Evolutionary conservation across 2,888 invertebrate species (phyloP).

Genomic region (Volucella bombylans): DNA sequence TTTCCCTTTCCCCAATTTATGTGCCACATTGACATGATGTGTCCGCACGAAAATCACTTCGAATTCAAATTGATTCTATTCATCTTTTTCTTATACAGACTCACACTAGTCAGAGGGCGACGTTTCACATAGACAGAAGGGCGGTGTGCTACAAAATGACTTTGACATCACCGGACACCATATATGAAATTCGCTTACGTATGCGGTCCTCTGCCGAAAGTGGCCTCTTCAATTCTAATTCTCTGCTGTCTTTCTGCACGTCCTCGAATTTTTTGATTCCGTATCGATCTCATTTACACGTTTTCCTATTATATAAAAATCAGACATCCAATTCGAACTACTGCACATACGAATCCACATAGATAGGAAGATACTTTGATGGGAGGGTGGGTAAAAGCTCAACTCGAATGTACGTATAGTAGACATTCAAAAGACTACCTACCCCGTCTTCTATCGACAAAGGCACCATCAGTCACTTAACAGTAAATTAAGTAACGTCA

Average conservation of each 20-base stretch:
- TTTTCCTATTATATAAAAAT: conserved; percentile 47
- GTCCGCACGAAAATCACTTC: conserved; percentile 5
- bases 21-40: background rate
- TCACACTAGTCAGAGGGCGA: background rate
- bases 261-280: background rate
- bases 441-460: background rate
- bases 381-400: background rate
- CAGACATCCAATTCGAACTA: conserved; percentile 23
- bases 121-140: background rate
- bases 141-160: background rate
- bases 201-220: background rate
- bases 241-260: conserved; percentile 22
- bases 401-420: background rate
- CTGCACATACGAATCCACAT: background rate
- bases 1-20: background rate
- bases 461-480: conserved; percentile 49
- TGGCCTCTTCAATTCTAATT: conserved; percentile 47
- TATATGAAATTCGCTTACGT: conserved; percentile 18
- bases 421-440: background rate
- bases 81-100: conserved; percentile 7
- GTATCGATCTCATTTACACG: conserved; percentile 54
- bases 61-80: conserved; percentile 49
- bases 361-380: background rate
- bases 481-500: conserved; percentile 66
- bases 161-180: conserved; percentile 15